Conservation (phyloP, 2,888 invertebrate genomes). For the Microctonus brassicae region DNA sequence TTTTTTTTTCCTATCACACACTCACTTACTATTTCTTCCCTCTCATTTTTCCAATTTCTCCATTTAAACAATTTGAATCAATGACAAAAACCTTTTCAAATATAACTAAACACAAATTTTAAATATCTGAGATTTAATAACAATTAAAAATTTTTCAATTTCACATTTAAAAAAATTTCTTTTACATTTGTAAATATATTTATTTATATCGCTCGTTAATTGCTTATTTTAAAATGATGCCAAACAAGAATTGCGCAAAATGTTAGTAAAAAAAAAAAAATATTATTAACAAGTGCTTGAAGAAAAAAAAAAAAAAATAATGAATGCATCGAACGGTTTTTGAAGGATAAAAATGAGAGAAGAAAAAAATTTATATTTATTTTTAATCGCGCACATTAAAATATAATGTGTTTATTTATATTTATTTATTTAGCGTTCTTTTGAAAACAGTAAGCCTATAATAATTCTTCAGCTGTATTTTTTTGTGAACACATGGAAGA, state of each 20-base stretch:
- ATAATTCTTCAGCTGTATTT: too few relatives aligned
- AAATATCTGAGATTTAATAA: too few relatives aligned
- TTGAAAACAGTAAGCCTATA: too few relatives aligned
- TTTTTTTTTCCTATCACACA: not conserved
- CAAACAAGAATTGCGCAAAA: not conserved
- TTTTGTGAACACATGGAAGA: too few relatives aligned
- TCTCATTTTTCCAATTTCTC: too few relatives aligned
- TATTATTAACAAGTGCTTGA: not conserved
- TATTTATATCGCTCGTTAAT: not conserved
- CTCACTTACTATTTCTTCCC: not conserved
- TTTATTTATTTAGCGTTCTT: not conserved
- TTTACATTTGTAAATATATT: not conserved
- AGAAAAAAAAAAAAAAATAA: not conserved
- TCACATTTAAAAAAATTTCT: too few relatives aligned
- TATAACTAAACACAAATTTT: too few relatives aligned
- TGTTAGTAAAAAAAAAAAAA: not conserved
- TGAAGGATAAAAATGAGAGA: constrained; percentile 3
- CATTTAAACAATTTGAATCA: too few relatives aligned
- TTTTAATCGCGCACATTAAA: not conserved
- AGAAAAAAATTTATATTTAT: too few relatives aligned
- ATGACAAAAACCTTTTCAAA: too few relatives aligned
- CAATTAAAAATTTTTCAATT: not conserved
- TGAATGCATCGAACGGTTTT: not conserved
- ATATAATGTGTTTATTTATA: not conserved
- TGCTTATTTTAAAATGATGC: not conserved